Evolutionary conservation across 2,888 invertebrate genomes (phyloP), one percentile per base, ranked within the genome.

Genomic region (Heliothis peltigera): DNA sequence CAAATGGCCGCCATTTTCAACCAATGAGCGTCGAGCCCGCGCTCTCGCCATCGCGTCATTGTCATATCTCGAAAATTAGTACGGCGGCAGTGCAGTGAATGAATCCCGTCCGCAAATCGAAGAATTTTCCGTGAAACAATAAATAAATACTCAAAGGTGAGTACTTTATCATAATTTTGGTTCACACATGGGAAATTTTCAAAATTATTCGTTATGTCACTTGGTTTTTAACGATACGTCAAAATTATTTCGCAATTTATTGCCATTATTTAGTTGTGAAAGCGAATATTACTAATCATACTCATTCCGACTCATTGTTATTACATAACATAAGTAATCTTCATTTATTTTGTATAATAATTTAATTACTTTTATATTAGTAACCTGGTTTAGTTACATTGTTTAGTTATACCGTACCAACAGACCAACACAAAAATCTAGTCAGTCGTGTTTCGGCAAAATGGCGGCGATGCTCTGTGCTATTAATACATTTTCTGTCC

Each of bases 61-160:
- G 92, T 93, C 92, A 91, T 93, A 93, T 93, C 94, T 94, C 88
- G 94, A 91, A 94, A 94, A 93, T 94, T 94, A 94, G 95, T 95
- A 92, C 94, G 89, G 88, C 87, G 81, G 85, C 89, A 89, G 92
- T 92, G 92, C 92, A 92, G 93, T 91, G 94, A 94, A 94, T 91
- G 95, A 94, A 94, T 93, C 92, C 92, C 94, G 95, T 91, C 90
- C 90, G 91, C 89, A 91, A 92, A 93, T 92, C 89, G 89, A 87
- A 88, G 90, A 91, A 92, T 94, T 93, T 92, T 90, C 91, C 90
- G 87, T 89, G 89, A 89, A 88, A 89, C 85, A 87, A 80, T 84
- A 85, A 85, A 85, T 86, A 89, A 90, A 88, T 85, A 84, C 78
- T 80, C 65, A 57, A 79, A 86, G 93, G 94, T 94, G 84, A 93